phyloP scores from a whole-genome alignment of 2,113 vertebrate genomes.

The Poeciliopsis prolifica region DNA sequence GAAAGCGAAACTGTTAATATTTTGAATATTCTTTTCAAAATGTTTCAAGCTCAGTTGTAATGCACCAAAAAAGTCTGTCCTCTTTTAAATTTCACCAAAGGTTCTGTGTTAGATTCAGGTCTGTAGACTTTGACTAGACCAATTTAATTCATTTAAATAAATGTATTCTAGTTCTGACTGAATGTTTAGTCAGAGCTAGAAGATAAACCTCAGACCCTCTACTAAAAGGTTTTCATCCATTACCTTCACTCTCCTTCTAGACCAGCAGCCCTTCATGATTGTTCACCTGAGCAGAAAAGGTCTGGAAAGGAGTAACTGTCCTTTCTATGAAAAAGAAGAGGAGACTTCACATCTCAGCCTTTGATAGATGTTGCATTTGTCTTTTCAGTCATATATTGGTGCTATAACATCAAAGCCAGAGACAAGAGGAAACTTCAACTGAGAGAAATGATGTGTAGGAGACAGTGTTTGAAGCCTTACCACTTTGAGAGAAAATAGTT shows the following conservation, averaged over 20 bases:
- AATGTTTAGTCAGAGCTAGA: not conserved
- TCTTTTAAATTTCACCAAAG: not conserved
- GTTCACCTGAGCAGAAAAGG: not conserved
- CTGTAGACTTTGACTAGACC: not conserved
- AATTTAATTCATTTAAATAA: not conserved
- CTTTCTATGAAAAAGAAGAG: not conserved
- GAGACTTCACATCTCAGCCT: not conserved
- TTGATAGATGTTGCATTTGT: not conserved
- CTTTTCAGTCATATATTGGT: not conserved
- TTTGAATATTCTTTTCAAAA: not conserved
- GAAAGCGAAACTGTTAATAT: not conserved
- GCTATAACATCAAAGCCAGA: not conserved
- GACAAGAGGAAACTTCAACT: not conserved
- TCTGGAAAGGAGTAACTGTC: not conserved
- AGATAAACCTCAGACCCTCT: not conserved
- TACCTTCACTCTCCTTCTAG: no score
- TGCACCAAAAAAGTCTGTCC: not conserved
- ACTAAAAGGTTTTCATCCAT: no score
- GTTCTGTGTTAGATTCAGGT: not conserved
- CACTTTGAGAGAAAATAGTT: not conserved
- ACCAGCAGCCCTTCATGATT: not conserved
- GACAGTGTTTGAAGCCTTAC: not conserved
- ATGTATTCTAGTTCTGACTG: not conserved
- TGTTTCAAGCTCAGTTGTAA: not conserved
- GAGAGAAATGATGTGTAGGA: not conserved